Base-by-base conservation (phyloP, 2,113 vertebrate species). In the Regulus satrapa region DNA sequence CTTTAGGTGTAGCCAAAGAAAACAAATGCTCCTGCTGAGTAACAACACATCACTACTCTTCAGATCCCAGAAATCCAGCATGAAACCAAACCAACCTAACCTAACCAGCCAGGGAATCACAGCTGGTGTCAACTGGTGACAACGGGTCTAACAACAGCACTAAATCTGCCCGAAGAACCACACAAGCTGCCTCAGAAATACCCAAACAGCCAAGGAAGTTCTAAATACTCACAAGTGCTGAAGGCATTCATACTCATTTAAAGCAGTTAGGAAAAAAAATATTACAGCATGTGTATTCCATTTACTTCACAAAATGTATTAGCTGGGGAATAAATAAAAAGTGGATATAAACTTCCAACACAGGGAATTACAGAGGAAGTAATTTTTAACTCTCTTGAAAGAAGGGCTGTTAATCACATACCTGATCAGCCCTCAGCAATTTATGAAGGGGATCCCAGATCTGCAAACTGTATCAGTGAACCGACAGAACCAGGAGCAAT, bases 391-490 rank as follows among this genome's bases (percentile, higher is more conserved):
- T 63, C 0, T 0, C 26, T 63, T 48, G 63, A 26, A 61, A 48
- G n/a, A 10, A 38, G 12, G 29, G 34, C 21, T 54, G 48, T 19
- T 19, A 67, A 31, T 38, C 51, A 63, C 58, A 28, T 4, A 38
- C 28, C 10, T 7, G 17, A 51, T 41, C 31, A 56, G 13, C 19
- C 48, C 51, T 45, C 36, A 36, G 55, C 23, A 68, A 19, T 25
- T 85, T 56, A 34, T 7, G 67, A 32, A 52, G 52, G 24, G 8
- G 16, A 20, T 26, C 24, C 12, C 17, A 2, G 4, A 13, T 55
- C 32, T 72, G 45, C 80, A 71, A 18, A n/a, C 3, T 0, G 0
- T 2, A 41, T 4, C 31, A 29, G 1, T 11, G 62, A 36, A 31
- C 15, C 18, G 67, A 38, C 31, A 63, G 36, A 61, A 55, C 19